Percentiles rank a stretch among this genome's conserved stretches.
Evolutionary conservation across 2,888 invertebrate genomes (phyloP).

Genomic region (Thereva nobilitata): DNA sequence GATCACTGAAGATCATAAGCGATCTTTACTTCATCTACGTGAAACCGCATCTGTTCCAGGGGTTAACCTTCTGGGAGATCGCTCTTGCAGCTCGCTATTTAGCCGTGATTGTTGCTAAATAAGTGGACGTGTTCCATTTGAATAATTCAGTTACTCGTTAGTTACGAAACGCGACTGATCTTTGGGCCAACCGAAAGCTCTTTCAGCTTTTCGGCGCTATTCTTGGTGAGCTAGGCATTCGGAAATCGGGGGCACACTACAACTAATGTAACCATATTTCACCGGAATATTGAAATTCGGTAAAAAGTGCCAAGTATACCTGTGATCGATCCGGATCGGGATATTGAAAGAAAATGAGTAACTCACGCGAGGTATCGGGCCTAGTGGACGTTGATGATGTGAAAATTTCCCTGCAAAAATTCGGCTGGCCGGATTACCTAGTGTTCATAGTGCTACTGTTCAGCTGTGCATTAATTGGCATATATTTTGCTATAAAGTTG

Average conservation of each 20-base stretch:
- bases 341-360: conserved; percentile 4
- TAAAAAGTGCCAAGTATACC: neutral
- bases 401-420: conserved; percentile 63
- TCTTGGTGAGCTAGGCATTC: too few species aligned
- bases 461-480: conserved; percentile 75
- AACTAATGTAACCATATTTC: too few species aligned
- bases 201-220: neutral
- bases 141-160: conserved; percentile 28
- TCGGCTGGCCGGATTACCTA: conserved; percentile 75
- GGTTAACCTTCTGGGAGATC: conserved; percentile 9
- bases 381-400: conserved; percentile 51
- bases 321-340: neutral
- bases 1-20: too few species aligned
- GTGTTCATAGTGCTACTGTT: conserved; percentile 78
- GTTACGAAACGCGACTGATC: conserved; percentile 28
- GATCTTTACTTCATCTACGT: too few species aligned
- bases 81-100: conserved; percentile 3
- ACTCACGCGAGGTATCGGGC: conserved; percentile 6
- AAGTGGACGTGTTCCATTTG: conserved; percentile 24
- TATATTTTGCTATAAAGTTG: conserved; percentile 80
- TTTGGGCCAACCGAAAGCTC: neutral
- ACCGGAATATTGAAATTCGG: conserved; percentile 8
- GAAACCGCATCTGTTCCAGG: too few species aligned
- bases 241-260: too few species aligned
- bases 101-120: conserved; percentile 21